Evolutionary conservation across 30 jellyfish, hydroid and myxozoan species (phyloP), one percentile per base, ranked within the genome.

Genomic region (Morbakka virulenta): DNA sequence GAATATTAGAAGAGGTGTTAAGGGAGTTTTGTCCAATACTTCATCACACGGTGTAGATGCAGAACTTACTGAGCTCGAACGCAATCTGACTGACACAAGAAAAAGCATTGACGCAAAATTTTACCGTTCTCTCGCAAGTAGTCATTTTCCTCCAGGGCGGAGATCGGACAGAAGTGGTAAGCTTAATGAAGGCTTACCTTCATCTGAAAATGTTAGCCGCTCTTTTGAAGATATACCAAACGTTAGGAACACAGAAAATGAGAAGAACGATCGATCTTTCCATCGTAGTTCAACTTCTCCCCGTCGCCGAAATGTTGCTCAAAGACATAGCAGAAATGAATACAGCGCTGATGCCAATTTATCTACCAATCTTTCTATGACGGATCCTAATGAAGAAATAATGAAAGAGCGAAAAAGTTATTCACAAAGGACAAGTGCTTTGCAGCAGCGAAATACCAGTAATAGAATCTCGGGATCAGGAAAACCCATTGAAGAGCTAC

Each of bases 21-120:
- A 30, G 28, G 25, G 30, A 3, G 30, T 51, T 32, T 22, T 72
- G 6, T 78, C 89, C 22, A 64, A 25, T 22, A 50, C 89, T 6
- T 78, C 89, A 1, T 41, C 86, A 14, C 12, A 80, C 13, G 80
- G 77, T 20, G 80, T 86, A 24, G 99, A 93, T 49, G 93, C 94
- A 25, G 99, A 93, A 64, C 79, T 93, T 41, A 82, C 80, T 0
- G 99, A 93, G 50, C 82, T 93, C 34, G 99, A 93, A 67, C 71
- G 90, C 64, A 80, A 85, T 24, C 69, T 93, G 28, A 77, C 96
- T 2, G 95, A 93, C 73, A 77, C 99, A 49, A 94, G 99, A 28
- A 93, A 93, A 67, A 86, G 97, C 35, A 93, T 93, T 41, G 99
- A 93, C 62, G 99, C 99, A 22, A 93, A 93, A 36, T 93, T 93